Conservation (phyloP, 1,140 invertebrate species). For the Mamestra configurata region DNA sequence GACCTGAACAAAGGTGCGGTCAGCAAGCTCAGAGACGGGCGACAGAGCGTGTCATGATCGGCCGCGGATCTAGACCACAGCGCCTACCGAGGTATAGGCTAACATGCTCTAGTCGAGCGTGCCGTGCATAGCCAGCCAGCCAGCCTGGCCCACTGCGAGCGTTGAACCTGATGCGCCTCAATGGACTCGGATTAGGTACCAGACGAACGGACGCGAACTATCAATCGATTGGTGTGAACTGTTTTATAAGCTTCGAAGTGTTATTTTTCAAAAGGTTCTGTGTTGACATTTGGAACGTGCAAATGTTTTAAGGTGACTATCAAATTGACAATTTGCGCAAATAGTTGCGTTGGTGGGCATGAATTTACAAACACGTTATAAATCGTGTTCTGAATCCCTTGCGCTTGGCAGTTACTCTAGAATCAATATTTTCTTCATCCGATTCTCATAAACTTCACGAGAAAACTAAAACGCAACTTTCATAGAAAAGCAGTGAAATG, state of each 20-base stretch:
- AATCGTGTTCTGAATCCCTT: neutral
- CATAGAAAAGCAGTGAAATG: neutral
- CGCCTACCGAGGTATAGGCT: constrained; percentile 27
- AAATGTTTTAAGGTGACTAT: neutral
- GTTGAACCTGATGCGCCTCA: constrained; percentile 56
- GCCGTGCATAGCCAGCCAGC: constrained; percentile 19
- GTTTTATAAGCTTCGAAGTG: neutral
- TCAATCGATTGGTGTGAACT: constrained; percentile 26
- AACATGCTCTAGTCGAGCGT: constrained; percentile 19
- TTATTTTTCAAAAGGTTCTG: neutral
- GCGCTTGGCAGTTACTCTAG: too few relatives aligned
- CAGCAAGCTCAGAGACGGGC: constrained; percentile 54
- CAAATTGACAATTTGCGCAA: neutral
- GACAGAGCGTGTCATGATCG: constrained; percentile 64
- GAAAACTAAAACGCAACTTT: neutral
- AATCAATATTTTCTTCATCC: neutral
- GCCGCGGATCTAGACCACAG: constrained; percentile 59
- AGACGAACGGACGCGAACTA: constrained; percentile 4
- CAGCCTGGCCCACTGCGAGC: constrained; percentile 39
- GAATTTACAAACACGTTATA: neutral
- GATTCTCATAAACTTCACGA: neutral
- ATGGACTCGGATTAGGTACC: constrained; percentile 23
- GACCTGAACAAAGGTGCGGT: constrained; percentile 22
- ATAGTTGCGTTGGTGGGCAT: neutral
- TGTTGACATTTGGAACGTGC: neutral